Conservation (phyloP, 2,888 invertebrate genomes). For the Molanna angustata region DNA sequence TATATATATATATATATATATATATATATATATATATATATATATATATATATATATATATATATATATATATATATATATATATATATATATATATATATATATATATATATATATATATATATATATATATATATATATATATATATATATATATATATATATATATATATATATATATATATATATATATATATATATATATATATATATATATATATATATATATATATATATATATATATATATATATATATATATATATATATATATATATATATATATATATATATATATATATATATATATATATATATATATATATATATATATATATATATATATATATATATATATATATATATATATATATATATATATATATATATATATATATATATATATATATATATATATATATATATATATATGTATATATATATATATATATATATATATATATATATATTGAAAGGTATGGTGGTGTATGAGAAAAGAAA, state of each 20-base stretch:
- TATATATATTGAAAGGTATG: too few species aligned
- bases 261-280: neutral
- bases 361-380: neutral
- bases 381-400: neutral
- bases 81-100: neutral
- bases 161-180: neutral
- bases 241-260: neutral
- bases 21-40: too few species aligned
- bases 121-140: neutral
- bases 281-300: neutral
- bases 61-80: too few species aligned
- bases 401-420: neutral
- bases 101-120: neutral
- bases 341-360: neutral
- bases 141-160: neutral
- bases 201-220: neutral
- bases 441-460: neutral
- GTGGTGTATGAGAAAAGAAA: too few species aligned
- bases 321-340: neutral
- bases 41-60: too few species aligned
- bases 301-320: neutral
- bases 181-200: neutral
- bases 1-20: too few species aligned
- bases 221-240: neutral
- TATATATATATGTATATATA: neutral